Base-by-base conservation (phyloP, 2,888 invertebrate species). In the Aporophyla nigra region DNA sequence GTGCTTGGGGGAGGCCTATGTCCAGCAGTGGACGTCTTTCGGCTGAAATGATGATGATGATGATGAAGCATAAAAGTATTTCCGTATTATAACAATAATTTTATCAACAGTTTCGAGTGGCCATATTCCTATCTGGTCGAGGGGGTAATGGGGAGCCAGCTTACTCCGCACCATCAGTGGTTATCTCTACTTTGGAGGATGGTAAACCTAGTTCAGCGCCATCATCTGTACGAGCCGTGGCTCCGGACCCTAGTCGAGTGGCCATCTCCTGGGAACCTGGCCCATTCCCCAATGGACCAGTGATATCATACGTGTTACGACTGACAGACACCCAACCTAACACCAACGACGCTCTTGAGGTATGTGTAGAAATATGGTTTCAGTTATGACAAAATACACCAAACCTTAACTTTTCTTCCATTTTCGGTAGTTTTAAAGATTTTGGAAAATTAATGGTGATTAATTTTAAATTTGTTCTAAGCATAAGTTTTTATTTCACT, bases 251-350 rank as follows among this genome's bases (percentile, higher is more conserved):
- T 70, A 97, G 98, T 87, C 97, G 99, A 87, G 98, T 99, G 81
- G 98, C 98, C 83, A 97, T 99, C 79, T 98, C 98, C 88, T 99
- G 99, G 99, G 98, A 98, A 93, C 98, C 98, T 24, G 99, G 99
- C 24, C 97, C 97, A 72, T 99, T 98, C 92, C 98, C 98, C 71
- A 99, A 99, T 94, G 99, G 99, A 84, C 99, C 98, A 59, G 97
- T 99, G 88, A 97, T 98, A 80, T 98, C 99, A 85, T 99, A 99
- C 95, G 98, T 98, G 85, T 96, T 99, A 84, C 97, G 98, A 89
- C 97, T 99, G 65, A 97, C 97, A 40, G 97, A 97, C 85, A 94
- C 95, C 1, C 95, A 97, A 66, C 96, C 97, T 51, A 97, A 97
- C 87, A 97, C 97, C 80, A 97, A 96, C 89, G 97, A 97, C 86